These are phyloP conservation scores for Sisyra terminalis DNA, from an alignment of 2,888 invertebrate species.

Conservation along the genomic window DNA sequence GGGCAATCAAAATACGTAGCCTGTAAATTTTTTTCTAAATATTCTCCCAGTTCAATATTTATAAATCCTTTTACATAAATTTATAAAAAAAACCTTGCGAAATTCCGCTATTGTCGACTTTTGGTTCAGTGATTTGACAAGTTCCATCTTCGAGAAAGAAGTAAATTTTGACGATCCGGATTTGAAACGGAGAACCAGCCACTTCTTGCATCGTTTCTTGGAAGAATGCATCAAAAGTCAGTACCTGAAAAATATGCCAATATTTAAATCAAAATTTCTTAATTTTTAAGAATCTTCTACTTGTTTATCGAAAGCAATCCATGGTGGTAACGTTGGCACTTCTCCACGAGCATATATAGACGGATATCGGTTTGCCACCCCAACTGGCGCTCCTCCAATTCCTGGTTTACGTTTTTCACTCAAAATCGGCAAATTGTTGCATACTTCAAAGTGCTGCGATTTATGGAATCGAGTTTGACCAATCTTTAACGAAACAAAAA, in stretches of 20 bases:
- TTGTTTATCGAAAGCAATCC: constrained; percentile 80
- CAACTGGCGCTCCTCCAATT: constrained; percentile 36
- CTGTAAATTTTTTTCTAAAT: no score
- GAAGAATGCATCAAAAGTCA: constrained; percentile 62
- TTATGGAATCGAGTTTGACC: constrained; percentile 45
- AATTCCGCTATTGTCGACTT: constrained; percentile 67
- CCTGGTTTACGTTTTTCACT: constrained; percentile 42
- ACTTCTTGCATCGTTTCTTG: constrained; percentile 68
- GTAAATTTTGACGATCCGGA: constrained; percentile 67
- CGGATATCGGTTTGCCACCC: constrained; percentile 38
- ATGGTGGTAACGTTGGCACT: constrained; percentile 59
- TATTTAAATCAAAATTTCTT: background rate
- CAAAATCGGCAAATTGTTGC: constrained; percentile 40
- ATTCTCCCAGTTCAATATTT: no score
- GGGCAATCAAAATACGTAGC: no score
- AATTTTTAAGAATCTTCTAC: constrained; percentile 25
- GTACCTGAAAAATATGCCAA: constrained; percentile 35
- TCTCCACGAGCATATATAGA: constrained; percentile 61
- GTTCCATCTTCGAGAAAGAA: constrained; percentile 87
- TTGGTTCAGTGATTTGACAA: constrained; percentile 71
- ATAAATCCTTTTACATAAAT: constrained; percentile 4
- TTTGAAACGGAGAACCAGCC: constrained; percentile 42
- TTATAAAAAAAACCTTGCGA: constrained; percentile 46
- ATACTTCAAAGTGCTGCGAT: constrained; percentile 41
- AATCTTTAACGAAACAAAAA: constrained; percentile 30